Evolutionary conservation across 2,797 vertebrate species (phyloP).

Genomic region (Acanthiza pusilla): DNA sequence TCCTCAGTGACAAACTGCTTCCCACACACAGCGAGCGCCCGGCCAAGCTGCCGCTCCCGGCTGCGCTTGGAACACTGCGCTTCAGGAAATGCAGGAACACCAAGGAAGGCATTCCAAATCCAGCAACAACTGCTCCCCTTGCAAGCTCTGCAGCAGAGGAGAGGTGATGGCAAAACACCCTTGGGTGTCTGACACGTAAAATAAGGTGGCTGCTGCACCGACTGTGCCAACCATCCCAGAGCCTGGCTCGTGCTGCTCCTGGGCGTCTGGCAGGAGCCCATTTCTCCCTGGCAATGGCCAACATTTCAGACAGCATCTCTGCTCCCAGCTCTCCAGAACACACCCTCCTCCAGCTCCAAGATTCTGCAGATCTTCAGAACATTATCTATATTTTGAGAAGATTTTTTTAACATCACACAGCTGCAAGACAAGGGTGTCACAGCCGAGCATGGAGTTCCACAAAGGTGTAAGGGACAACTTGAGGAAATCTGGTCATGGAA

Average conservation of each 20-base stretch:
- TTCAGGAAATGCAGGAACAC: background rate
- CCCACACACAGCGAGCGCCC: background rate
- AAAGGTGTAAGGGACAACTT: background rate
- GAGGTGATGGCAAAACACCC: background rate
- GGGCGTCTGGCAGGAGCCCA: background rate
- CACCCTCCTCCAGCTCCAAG: background rate
- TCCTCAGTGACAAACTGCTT: background rate
- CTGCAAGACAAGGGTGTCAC: background rate
- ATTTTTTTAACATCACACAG: background rate
- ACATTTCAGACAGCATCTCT: background rate
- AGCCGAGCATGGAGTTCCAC: fast-evolving
- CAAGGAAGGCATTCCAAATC: background rate
- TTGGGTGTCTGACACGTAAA: fast-evolving
- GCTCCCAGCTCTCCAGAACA: background rate
- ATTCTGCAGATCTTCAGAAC: fast-evolving
- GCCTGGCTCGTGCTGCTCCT: fast-evolving
- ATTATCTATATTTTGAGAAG: no score
- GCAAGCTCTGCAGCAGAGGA: background rate
- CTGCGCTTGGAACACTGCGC: background rate
- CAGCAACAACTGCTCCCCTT: background rate
- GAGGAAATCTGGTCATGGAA: background rate
- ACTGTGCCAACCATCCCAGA: fast-evolving
- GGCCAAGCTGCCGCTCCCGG: fast-evolving
- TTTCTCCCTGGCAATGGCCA: background rate
- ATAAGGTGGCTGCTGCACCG: fast-evolving